These are phyloP conservation scores for Dreissena polymorpha DNA, from an alignment of 1,140 invertebrate genomes.

Conservation along the genomic window DNA sequence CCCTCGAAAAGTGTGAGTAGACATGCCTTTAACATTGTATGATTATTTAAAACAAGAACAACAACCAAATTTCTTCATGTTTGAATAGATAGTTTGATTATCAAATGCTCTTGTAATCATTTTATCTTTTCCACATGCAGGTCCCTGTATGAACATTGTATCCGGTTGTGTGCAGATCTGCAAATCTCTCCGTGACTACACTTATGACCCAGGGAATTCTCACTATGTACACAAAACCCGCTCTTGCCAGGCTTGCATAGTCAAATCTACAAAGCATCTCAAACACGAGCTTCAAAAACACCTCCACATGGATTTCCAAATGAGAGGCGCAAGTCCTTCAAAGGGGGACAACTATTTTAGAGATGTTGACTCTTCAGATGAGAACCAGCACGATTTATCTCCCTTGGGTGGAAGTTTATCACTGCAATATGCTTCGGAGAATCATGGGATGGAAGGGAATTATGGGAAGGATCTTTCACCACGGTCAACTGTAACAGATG, in stretches of 20 bases:
- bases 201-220: conserved; percentile 54
- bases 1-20: too few species aligned
- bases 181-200: conserved; percentile 54
- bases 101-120: not conserved
- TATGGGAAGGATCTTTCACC: conserved; percentile 39
- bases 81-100: too few species aligned
- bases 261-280: conserved; percentile 31
- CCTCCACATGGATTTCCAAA: conserved; percentile 45
- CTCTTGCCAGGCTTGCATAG: conserved; percentile 32
- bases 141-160: conserved; percentile 63
- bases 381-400: conserved; percentile 32
- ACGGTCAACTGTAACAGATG: conserved; percentile 44
- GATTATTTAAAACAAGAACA: too few species aligned
- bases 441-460: conserved; percentile 23
- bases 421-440: conserved; percentile 8
- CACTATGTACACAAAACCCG: conserved; percentile 38
- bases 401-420: conserved; percentile 41
- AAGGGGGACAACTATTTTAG: conserved; percentile 31
- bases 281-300: conserved; percentile 41
- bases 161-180: conserved; percentile 65
- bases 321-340: not conserved
- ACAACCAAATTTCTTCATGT: too few species aligned
- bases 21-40: too few species aligned
- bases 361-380: conserved; percentile 5
- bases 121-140: conserved; percentile 47